Evolutionary conservation across 2,113 vertebrate genomes (phyloP), one percentile per base, ranked within the genome.

Genomic region (Suricata suricatta): DNA sequence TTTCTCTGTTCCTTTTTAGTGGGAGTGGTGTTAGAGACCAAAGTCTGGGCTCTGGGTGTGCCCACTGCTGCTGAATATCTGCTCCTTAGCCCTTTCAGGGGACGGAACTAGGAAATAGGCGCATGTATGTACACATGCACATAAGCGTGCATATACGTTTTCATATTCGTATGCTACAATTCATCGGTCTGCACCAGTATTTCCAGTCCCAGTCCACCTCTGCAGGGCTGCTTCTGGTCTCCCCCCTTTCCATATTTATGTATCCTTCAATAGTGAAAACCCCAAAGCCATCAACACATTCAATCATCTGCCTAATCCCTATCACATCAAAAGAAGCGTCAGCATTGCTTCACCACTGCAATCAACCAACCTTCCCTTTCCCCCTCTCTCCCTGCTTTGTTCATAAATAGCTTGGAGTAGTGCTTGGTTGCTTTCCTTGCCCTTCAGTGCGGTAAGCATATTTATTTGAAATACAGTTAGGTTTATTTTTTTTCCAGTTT

Each of bases 1-100:
- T 41, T 77, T 91, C 52, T 96, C 87, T 54, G 29, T n/a, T 76
- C 96, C 72, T 57, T 96, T 41, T 64, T 33, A 17, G 66, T 85
- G 25, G 44, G 27, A 50, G 8, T 86, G 44, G 38, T 16, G 29
- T 77, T 95, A 64, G 33, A 44, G 15, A n/a, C 68, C 74, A 83
- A 33, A 2, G 50, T 87, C 44, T 69, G 88, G 31, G 50, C 4
- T 68, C 47, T 60, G 16, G 31, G 41, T 76, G 63, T 85, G 29
- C 66, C 69, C 35, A 64, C 3, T 38, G 23, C 44, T 57, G 25
- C 25, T 64, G 16, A 27, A 2, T 23, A 4, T 93, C 63, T 92
- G 44, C 60, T 71, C 69, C 29, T 85, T 57, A 29, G 52, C 10
- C 38, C 84, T 52, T 83, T 60, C 27, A 68, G 52, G 74, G 16